Evolutionary conservation across 2,888 invertebrate genomes (phyloP), one percentile per base, ranked within the genome.

Genomic region (Eilema depressum): DNA sequence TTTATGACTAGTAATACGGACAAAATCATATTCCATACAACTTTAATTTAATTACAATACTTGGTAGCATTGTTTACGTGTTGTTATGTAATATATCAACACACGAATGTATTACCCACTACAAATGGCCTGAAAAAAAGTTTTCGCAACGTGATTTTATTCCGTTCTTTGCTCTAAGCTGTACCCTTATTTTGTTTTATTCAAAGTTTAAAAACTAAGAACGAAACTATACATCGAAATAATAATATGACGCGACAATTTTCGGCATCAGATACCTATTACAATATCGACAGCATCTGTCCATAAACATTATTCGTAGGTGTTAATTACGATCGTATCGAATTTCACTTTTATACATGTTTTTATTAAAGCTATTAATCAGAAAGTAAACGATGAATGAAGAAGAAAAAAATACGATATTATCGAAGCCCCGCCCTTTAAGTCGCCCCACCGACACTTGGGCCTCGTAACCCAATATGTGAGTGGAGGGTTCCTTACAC

Each of bases 401-500:
- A 85, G 81, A 80, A 82, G 86, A 80, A 84, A 66, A 66, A 86
- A 87, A 88, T 88, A 90, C 89, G 90, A 91, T 91, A 89, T 76
- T 85, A 87, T 88, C 83, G 70, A 76, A 78, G 76, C 85, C 86
- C 86, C 87, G 88, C 87, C 89, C 88, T 86, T 28, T 30, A 78
- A 75, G 78, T 79, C 84, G 77, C 68, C 86, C 88, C 85, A 82
- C 74, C 89, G 85, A 85, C 90, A 88, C 83, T 83, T 78, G 84
- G 91, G 87, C 90, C 93, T 91, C 89, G 92, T 95, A 95, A 94
- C 94, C 93, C 88, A 95, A 94, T 94, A 94, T 92, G 85, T 88
- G 89, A 88, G 78, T 83, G 78, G 87, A 88, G 93, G 92, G 88
- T 87, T 82, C 67, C 30, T 70, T 41, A 25, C 75, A 74, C 70